A percentile compares a stretch with the other conserved stretches of the same genome.
Evolutionary conservation across 2,888 invertebrate genomes (phyloP).

Genomic region (Carpatolechia fugitivella): DNA sequence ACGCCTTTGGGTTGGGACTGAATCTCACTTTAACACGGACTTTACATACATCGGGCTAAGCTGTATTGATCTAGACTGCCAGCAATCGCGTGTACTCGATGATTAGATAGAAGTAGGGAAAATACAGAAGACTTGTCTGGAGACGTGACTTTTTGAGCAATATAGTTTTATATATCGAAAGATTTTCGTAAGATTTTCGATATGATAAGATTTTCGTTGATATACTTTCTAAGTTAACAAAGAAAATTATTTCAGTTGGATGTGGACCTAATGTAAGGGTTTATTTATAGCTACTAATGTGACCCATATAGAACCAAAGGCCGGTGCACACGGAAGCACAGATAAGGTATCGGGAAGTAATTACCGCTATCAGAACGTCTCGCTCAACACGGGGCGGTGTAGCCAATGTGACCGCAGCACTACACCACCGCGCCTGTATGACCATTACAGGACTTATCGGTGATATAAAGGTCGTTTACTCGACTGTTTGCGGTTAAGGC

Average conservation of each 20-base stretch:
- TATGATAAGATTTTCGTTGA: too few relatives aligned
- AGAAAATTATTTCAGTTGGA: neutral
- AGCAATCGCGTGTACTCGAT: too few relatives aligned
- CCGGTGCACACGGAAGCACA: constrained; percentile 22
- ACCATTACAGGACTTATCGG: neutral
- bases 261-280: neutral
- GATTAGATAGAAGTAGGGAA: too few relatives aligned
- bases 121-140: too few relatives aligned
- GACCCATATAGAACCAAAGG: neutral
- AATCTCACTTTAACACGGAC: neutral
- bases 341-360: constrained; percentile 37
- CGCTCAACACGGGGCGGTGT: constrained; percentile 2
- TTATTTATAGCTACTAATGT: neutral
- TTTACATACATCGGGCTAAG: neutral
- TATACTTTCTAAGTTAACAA: too few relatives aligned
- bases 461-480: neutral
- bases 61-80: too few relatives aligned
- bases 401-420: neutral
- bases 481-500: neutral
- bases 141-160: too few relatives aligned
- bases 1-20: neutral
- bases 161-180: too few relatives aligned
- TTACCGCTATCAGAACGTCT: constrained; percentile 25
- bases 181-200: too few relatives aligned
- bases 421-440: neutral